phyloP scores from a whole-genome alignment of 2,797 vertebrate species.

The Sebastes hopkinsi region DNA sequence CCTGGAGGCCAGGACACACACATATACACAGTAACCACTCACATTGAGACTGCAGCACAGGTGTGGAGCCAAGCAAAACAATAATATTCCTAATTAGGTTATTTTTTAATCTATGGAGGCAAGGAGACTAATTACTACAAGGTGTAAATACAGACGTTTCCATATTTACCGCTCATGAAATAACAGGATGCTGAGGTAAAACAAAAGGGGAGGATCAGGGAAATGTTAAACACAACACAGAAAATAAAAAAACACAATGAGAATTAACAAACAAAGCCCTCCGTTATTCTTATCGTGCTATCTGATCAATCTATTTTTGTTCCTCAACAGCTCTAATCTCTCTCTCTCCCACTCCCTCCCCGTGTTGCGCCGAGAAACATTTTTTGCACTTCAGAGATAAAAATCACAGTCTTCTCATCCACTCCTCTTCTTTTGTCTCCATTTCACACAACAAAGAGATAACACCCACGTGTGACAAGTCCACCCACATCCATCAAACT shows the following conservation, averaged over 20 bases:
- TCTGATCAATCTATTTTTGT: slow-evolving; percentile 84
- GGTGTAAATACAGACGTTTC: slow-evolving; percentile 80
- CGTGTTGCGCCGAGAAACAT: slow-evolving; percentile 74
- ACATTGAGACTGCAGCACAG: slow-evolving; percentile 57
- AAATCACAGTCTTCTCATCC: slow-evolving; percentile 80
- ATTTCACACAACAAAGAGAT: slow-evolving; percentile 83
- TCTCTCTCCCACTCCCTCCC: slow-evolving; percentile 75
- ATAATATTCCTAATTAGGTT: slow-evolving; percentile 79
- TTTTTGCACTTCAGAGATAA: slow-evolving; percentile 82
- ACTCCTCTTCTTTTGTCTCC: slow-evolving; percentile 82
- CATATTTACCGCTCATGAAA: slow-evolving; percentile 73
- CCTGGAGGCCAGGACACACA: slow-evolving; percentile 56
- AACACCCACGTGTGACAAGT: slow-evolving; percentile 83
- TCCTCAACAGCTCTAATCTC: slow-evolving; percentile 80
- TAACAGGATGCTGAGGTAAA: slow-evolving; percentile 63
- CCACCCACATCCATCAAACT: slow-evolving; percentile 83
- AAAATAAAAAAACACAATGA: slow-evolving; percentile 43
- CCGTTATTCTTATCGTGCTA: slow-evolving; percentile 76
- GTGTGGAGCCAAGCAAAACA: slow-evolving; percentile 72
- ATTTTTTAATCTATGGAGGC: slow-evolving; percentile 77
- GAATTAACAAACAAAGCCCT: slow-evolving; percentile 79
- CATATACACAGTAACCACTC: slow-evolving; percentile 3
- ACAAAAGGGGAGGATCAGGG: slow-evolving; percentile 66
- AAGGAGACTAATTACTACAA: slow-evolving; percentile 73
- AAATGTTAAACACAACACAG: slow-evolving; percentile 72